Evolutionary conservation across 2,888 invertebrate species (phyloP).

Genomic region (Netelia inedita): DNA sequence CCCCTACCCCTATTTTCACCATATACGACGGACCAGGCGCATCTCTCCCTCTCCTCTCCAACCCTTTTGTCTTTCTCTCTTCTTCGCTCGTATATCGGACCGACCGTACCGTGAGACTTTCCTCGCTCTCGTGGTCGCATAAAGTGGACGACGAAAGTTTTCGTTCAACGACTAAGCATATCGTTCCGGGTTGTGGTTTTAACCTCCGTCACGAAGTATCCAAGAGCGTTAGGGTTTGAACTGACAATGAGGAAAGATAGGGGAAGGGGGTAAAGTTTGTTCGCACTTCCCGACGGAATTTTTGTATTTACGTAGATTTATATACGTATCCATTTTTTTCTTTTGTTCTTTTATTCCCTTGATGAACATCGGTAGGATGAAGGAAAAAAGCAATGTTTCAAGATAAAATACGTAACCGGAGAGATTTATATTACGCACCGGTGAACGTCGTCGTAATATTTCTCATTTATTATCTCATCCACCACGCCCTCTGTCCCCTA

Average conservation of each 20-base stretch:
- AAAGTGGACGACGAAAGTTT: conserved; percentile 63
- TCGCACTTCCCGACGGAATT: no score
- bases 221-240: no score
- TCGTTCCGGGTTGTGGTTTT: conserved; percentile 51
- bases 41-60: conserved; percentile 24
- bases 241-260: neutral
- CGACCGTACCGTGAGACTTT: conserved; percentile 10
- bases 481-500: no score
- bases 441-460: conserved; percentile 30
- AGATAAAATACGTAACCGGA: neutral
- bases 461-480: conserved; percentile 53
- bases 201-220: neutral
- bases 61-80: conserved; percentile 37
- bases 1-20: conserved; percentile 50
- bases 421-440: neutral
- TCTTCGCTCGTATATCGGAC: conserved; percentile 22
- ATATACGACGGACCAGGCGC: conserved; percentile 24
- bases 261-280: no score
- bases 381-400: neutral
- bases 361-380: no score
- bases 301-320: no score
- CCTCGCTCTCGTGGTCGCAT: conserved; percentile 36
- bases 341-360: no score
- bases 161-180: conserved; percentile 56
- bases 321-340: no score